Evolutionary conservation across 2,888 invertebrate species (phyloP).

Genomic region (Acrobasis consociella): DNA sequence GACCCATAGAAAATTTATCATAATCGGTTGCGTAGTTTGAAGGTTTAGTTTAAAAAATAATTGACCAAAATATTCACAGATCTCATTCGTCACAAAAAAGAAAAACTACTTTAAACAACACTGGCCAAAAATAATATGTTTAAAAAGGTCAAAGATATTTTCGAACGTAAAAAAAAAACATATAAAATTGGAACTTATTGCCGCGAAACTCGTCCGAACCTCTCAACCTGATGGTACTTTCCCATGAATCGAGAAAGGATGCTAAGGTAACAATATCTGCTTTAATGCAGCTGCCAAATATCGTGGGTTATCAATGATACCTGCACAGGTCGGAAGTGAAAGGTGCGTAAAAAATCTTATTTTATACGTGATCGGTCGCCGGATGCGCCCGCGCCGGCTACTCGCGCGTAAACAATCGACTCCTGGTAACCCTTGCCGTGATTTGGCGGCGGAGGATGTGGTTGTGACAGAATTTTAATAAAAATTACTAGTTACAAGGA

Average conservation of each 20-base stretch:
- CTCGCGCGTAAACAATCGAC: conserved; percentile 28
- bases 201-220: neutral
- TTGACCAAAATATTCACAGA: neutral
- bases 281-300: conserved; percentile 57
- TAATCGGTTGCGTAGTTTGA: no score
- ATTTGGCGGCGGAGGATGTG: conserved; percentile 1
- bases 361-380: conserved; percentile 51
- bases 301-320: conserved; percentile 59
- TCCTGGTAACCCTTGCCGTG: conserved; percentile 11
- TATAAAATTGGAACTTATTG: conserved; percentile 13
- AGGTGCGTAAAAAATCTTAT: conserved; percentile 68
- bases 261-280: conserved; percentile 52
- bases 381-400: conserved; percentile 40
- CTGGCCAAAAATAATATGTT: neutral
- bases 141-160: neutral
- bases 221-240: conserved; percentile 38
- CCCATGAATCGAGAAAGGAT: conserved; percentile 56
- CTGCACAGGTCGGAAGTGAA: conserved; percentile 74
- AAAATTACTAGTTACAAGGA: neutral
- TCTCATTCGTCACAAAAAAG: neutral
- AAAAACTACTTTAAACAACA: neutral
- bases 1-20: no score
- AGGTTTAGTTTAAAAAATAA: no score
- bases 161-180: no score
- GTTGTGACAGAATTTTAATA: neutral